These are phyloP conservation scores for Lordiphosa mommai DNA, from an alignment of 1,140 invertebrate genomes.

Conservation along the genomic window DNA sequence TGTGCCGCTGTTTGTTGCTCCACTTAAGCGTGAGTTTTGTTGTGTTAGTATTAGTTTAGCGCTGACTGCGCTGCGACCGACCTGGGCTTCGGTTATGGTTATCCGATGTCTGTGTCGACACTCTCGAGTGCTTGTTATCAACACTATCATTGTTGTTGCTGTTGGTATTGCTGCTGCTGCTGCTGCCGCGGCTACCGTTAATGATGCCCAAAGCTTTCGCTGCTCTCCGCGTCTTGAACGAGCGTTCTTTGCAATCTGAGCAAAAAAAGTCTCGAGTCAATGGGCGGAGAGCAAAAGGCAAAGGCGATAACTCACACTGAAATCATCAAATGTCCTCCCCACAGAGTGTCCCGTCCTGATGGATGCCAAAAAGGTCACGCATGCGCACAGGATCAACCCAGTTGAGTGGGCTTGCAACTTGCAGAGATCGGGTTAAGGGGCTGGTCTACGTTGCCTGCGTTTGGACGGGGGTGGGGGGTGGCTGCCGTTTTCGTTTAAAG, in stretches of 20 bases:
- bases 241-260: constrained; percentile 33
- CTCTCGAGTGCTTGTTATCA: constrained; percentile 50
- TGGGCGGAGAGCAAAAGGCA: constrained; percentile 10
- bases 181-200: not conserved
- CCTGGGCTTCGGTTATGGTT: constrained; percentile 25
- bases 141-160: constrained; percentile 47
- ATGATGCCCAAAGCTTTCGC: no score
- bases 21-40: no score
- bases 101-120: constrained; percentile 29
- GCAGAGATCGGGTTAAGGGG: no score
- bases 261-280: constrained; percentile 1
- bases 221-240: constrained; percentile 4
- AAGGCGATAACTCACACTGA: constrained; percentile 50
- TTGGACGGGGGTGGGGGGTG: no score
- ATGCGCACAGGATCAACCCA: constrained; percentile 26
- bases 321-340: constrained; percentile 49
- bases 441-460: no score
- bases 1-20: no score
- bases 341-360: no score
- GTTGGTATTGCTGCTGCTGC: not conserved
- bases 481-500: constrained; percentile 46
- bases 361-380: no score
- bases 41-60: no score
- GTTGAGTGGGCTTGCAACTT: no score
- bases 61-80: no score